A percentile compares a stretch with the other conserved stretches of the same genome.
Evolutionary conservation across 2,797 vertebrate genomes (phyloP).

Genomic region (Simalia tracyae): DNA sequence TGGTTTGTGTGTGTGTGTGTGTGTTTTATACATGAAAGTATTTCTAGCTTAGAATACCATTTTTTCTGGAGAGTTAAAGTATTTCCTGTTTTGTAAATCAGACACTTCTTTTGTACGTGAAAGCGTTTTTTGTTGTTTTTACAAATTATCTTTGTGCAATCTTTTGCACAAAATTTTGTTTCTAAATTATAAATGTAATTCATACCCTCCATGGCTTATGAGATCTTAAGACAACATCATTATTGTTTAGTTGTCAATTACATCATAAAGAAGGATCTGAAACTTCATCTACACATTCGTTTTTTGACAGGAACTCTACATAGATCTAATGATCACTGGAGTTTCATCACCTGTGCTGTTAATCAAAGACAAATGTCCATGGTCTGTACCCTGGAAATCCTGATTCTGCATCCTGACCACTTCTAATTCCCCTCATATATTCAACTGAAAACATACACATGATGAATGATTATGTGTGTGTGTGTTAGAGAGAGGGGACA

Average conservation of each 20-base stretch:
- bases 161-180: not conserved
- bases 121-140: not conserved
- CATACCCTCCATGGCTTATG: not conserved
- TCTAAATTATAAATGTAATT: not conserved
- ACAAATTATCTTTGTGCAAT: not conserved
- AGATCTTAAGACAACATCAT: fast-evolving
- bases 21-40: not conserved
- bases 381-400: not conserved
- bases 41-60: not conserved
- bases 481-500: not conserved
- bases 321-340: not conserved
- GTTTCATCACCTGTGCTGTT: not conserved
- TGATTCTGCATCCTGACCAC: not conserved
- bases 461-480: not conserved
- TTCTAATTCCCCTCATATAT: not conserved
- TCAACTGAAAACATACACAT: not conserved
- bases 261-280: not conserved
- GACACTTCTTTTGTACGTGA: not conserved
- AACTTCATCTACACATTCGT: not conserved
- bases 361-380: not conserved
- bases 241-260: constrained; percentile 10
- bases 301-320: not conserved
- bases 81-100: not conserved
- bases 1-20: not conserved
- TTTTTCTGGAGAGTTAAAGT: not conserved